Evolutionary conservation across 2,113 vertebrate genomes (phyloP).

Genomic region (Puntigrus tetrazona): DNA sequence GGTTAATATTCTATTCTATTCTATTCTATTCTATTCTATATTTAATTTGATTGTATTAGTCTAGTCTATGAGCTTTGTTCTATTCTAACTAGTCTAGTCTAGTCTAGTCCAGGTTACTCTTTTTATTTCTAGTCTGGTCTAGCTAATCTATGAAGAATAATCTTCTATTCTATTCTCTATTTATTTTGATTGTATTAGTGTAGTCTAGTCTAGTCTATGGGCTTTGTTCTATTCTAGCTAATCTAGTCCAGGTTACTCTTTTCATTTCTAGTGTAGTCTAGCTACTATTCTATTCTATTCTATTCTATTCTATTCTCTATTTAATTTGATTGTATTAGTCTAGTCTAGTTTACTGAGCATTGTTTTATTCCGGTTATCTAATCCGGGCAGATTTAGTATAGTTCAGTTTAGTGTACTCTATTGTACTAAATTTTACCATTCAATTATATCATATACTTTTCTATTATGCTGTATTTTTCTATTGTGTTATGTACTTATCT

Average conservation of each 20-base stretch:
- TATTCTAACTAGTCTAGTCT: neutral
- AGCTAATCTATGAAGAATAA: neutral
- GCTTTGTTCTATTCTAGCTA: neutral
- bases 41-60: too few species aligned
- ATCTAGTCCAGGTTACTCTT: too few species aligned
- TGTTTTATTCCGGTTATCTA: neutral
- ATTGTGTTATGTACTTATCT: too few species aligned
- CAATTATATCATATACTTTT: neutral
- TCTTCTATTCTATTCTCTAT: neutral
- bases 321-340: too few species aligned
- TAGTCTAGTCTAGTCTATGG: too few species aligned
- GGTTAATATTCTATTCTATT: neutral
- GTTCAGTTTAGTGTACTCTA: neutral
- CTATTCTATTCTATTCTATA: too few species aligned
- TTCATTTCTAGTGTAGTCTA: too few species aligned
- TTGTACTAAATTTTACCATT: neutral
- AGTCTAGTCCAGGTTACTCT: neutral
- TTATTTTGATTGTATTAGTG: too few species aligned
- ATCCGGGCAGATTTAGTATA: neutral
- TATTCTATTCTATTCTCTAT: too few species aligned
- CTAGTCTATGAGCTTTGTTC: neutral
- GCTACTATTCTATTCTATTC: too few species aligned
- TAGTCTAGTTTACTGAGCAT: neutral
- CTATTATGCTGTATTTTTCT: neutral
- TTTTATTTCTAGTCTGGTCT: neutral